Base-by-base conservation (phyloP, 2,888 invertebrate genomes). In the Tachina grossa region DNA sequence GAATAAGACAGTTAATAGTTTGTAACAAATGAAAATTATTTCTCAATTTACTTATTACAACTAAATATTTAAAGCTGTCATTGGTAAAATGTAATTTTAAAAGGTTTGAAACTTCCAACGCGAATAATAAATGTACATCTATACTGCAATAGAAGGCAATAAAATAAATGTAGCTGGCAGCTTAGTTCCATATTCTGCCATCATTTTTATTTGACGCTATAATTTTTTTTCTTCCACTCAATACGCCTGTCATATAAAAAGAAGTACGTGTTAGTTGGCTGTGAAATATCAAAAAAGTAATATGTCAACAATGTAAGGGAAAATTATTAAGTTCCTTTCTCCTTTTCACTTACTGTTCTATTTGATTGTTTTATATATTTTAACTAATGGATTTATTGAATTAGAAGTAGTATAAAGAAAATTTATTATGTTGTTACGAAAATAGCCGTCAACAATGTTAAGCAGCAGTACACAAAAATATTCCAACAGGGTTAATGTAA, bases 231-330 rank as follows among this genome's bases (percentile, higher is more conserved):
- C 8, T 22, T 53, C 3, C 4, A 4, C 2, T 6, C 8, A 10
- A 9, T 63, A 11, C 6, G 19, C 8, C 8, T 63, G 51, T 22
- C n/a, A 43, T 45, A 72, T 10, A 45, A 13, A 57, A 14, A 69
- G 45, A 43, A 39, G 19, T 53, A 22, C 47, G 9, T 72, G 51
- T 68, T 66, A 83, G 59, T 77, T 45, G 43, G 51, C 47, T 39
- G 8, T 5, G 69, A 83, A 14, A 65, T 47, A 65, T 72, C 65
- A 53, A 55, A 65, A 65, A 65, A 8, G n/a, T 63, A 59, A 61
- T 19, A 19, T 53, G 16, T 31, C 16, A 66, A 59, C 19, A 31
- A 41, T 16, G 22, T 16, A 51, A 13, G 39, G 22, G 49, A 41
- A 13, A 61, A 51, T 8, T 43, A 22, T 3, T 5, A 19, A 78